These are phyloP conservation scores for Cochlearius cochlearius DNA, from an alignment of 2,113 vertebrate species.

Conservation along the genomic window DNA sequence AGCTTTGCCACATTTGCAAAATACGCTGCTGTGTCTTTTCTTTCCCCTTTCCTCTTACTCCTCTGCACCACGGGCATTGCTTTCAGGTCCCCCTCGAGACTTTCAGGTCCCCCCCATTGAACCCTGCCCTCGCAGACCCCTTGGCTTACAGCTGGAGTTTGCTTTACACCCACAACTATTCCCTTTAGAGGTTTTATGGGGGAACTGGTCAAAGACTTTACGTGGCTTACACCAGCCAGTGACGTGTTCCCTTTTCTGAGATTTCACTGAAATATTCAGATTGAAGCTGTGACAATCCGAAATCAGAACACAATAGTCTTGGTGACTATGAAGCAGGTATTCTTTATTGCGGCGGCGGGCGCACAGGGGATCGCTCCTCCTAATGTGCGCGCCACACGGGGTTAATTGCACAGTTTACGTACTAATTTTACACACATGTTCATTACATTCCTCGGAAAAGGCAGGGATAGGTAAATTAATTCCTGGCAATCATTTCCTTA, in stretches of 20 bases:
- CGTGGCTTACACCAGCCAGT: rapidly evolving
- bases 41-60: background rate
- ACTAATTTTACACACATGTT: too few relatives aligned
- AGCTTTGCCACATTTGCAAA: background rate
- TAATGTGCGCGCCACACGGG: too few relatives aligned
- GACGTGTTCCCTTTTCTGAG: rapidly evolving
- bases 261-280: background rate
- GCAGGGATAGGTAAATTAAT: too few relatives aligned
- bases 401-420: too few relatives aligned
- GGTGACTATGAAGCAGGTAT: too few relatives aligned
- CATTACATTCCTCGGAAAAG: too few relatives aligned
- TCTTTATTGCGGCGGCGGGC: too few relatives aligned
- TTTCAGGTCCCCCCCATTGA: rapidly evolving
- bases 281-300: too few relatives aligned
- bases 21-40: background rate
- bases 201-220: background rate
- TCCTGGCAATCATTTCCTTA: too few relatives aligned
- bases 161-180: too few relatives aligned
- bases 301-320: too few relatives aligned
- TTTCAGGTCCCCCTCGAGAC: background rate
- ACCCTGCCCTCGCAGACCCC: rapidly evolving
- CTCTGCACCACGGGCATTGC: rapidly evolving
- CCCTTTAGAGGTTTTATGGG: background rate
- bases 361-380: too few relatives aligned
- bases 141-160: rapidly evolving